phyloP scores from a whole-genome alignment of 2,113 vertebrate species.

The Camarhynchus parvulus region DNA sequence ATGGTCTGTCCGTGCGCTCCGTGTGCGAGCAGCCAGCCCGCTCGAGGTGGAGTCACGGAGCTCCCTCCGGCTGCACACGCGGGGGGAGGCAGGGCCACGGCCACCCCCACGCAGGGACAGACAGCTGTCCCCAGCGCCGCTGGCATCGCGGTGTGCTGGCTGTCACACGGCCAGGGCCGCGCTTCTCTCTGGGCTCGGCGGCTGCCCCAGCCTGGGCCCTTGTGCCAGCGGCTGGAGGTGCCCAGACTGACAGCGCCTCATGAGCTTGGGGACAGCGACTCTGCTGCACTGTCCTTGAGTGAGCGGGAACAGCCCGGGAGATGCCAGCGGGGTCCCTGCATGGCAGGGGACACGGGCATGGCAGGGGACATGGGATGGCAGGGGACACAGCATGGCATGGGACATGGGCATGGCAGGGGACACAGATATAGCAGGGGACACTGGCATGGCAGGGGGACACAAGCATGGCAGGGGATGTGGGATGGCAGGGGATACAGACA shows the following conservation, averaged over 20 bases:
- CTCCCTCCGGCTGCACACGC: constrained; percentile 50
- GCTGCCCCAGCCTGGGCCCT: accelerated
- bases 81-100: constrained; percentile 7
- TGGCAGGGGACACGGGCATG: accelerated
- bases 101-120: background rate
- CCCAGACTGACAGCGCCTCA: accelerated
- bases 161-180: accelerated
- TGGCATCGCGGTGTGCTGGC: background rate
- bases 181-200: accelerated
- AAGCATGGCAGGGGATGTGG: background rate
- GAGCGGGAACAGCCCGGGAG: background rate
- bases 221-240: background rate
- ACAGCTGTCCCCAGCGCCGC: background rate
- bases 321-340: accelerated
- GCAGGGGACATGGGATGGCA: background rate
- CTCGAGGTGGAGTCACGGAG: constrained; percentile 70
- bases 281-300: accelerated
- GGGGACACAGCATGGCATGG: background rate
- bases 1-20: constrained; percentile 27
- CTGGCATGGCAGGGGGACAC: accelerated
- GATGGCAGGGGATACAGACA: background rate
- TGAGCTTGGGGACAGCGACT: accelerated
- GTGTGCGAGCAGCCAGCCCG: constrained; percentile 41
- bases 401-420: accelerated
- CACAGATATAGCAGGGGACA: background rate